phyloP scores from a whole-genome alignment of 2,797 vertebrate species.

The Mus spretus region DNA sequence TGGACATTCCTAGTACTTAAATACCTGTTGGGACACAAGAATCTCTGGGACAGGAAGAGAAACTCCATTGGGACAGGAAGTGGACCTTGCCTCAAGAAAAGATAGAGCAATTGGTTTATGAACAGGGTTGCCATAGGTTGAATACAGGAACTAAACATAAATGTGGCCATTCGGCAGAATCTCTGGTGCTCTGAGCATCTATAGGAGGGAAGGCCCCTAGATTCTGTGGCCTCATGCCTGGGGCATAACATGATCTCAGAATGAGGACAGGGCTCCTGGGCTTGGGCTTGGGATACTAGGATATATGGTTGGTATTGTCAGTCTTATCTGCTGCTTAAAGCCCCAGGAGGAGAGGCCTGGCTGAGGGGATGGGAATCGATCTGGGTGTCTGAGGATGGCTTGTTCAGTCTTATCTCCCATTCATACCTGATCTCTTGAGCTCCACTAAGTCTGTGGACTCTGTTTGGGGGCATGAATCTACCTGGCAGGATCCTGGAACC shows the following conservation, averaged over 20 bases:
- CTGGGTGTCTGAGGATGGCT: not conserved
- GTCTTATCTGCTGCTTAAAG: not conserved
- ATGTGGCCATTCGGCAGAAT: rapidly evolving
- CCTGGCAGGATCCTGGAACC: not conserved
- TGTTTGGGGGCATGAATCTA: not conserved
- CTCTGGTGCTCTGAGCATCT: not conserved
- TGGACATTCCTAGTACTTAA: too few species aligned
- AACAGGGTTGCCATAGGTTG: too few species aligned
- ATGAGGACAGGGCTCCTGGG: not conserved
- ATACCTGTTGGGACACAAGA: not conserved
- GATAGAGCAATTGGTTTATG: not conserved
- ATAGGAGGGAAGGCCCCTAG: too few species aligned
- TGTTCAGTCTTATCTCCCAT: too few species aligned
- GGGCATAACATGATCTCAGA: not conserved
- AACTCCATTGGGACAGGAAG: not conserved
- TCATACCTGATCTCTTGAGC: not conserved
- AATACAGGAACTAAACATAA: not conserved
- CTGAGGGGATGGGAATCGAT: not conserved
- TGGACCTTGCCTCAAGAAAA: not conserved
- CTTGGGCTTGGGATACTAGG: not conserved
- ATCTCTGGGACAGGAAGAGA: not conserved
- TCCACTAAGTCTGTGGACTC: not conserved
- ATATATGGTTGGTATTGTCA: not conserved
- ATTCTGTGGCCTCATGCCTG: too few species aligned
- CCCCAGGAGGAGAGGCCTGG: not conserved